Percentiles rank a stretch among this genome's conserved stretches.
Conservation (phyloP, 2,113 vertebrate species). For the Ardeotis arabs region DNA sequence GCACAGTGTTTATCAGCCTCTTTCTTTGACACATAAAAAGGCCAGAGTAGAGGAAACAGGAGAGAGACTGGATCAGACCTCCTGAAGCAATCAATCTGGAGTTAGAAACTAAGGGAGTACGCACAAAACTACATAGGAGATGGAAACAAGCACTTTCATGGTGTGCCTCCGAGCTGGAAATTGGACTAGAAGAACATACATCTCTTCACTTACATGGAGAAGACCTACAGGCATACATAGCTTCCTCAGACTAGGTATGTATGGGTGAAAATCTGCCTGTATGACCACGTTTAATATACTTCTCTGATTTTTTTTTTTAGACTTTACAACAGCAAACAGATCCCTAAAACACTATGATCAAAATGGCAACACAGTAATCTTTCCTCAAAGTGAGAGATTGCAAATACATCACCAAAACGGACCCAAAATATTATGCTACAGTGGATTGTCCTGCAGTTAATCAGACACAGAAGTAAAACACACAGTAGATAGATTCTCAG, state of each 20-base stretch:
- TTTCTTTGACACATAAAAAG: not conserved
- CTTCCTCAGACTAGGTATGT: not conserved
- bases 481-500: not conserved
- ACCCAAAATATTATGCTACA: not conserved
- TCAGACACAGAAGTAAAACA: not conserved
- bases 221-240: not conserved
- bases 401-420: not conserved
- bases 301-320: not conserved
- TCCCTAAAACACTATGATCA: not conserved
- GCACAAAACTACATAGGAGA: not conserved
- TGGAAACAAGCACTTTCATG: not conserved
- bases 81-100: not conserved
- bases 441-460: not conserved
- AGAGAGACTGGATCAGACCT: not conserved
- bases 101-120: not conserved
- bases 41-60: not conserved
- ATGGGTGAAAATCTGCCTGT: not conserved
- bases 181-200: not conserved
- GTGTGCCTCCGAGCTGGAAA: not conserved
- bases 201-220: not conserved
- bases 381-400: not conserved
- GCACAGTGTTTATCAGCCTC: not conserved
- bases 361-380: not conserved
- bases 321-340: not conserved
- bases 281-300: not conserved